Percentiles rank a stretch among this genome's conserved stretches.
These are phyloP conservation scores for Paedocypris sp. DNA, from an alignment of 2,113 vertebrate genomes.

Conservation along the genomic window DNA sequence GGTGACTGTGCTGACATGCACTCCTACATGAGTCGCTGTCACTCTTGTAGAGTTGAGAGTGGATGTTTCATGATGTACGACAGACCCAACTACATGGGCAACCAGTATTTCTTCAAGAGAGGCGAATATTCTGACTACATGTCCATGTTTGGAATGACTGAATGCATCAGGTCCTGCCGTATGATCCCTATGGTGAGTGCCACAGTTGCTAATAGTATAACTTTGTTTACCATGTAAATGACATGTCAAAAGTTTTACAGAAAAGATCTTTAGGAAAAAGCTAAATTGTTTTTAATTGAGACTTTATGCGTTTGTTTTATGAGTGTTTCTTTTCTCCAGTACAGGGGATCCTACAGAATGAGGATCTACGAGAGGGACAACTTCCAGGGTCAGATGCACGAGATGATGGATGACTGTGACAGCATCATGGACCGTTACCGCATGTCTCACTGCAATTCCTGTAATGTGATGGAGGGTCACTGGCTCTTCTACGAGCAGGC, in stretches of 20 bases:
- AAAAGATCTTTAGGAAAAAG: too few species aligned
- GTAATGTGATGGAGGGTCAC: slow-evolving; percentile 54
- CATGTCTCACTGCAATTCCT: slow-evolving; percentile 55
- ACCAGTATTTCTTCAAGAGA: slow-evolving; percentile 46
- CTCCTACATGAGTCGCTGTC: slow-evolving; percentile 36
- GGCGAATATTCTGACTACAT: slow-evolving; percentile 37
- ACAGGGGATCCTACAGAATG: slow-evolving; percentile 54
- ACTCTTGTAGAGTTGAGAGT: slow-evolving; percentile 35
- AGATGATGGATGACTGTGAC: slow-evolving; percentile 53
- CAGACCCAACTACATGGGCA: slow-evolving; percentile 26
- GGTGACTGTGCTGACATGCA: slow-evolving; percentile 48
- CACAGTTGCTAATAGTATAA: too few species aligned
- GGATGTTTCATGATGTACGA: slow-evolving; percentile 40
- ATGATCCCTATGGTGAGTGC: slow-evolving; percentile 36
- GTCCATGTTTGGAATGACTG: slow-evolving; percentile 33
- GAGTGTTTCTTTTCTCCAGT: slow-evolving; percentile 11
- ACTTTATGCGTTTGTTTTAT: too few species aligned
- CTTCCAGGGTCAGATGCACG: slow-evolving; percentile 24
- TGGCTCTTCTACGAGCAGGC: slow-evolving; percentile 55
- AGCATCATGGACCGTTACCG: slow-evolving; percentile 42
- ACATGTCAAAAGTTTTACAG: too few species aligned
- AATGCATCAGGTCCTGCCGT: slow-evolving; percentile 45
- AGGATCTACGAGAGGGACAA: slow-evolving; percentile 59
- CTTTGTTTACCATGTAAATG: too few species aligned
- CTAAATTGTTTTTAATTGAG: too few species aligned